Conservation (phyloP, 2,113 vertebrate species). For the Aphelocoma coerulescens region DNA sequence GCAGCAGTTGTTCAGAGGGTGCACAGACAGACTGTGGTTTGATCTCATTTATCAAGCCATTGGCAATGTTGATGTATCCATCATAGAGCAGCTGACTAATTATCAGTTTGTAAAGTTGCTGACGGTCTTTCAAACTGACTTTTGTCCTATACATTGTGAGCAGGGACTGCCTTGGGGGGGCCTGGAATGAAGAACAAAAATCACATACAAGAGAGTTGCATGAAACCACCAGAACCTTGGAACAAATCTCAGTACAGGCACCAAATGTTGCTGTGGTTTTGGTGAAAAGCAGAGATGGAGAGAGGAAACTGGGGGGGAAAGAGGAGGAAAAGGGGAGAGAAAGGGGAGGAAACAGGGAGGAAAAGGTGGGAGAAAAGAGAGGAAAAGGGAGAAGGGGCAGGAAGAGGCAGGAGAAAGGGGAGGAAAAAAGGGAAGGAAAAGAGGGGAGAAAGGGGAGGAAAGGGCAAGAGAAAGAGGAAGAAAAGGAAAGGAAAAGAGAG, state of each 20-base stretch:
- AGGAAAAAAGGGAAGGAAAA: fast-evolving
- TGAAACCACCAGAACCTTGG: background rate
- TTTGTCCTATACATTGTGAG: conserved; percentile 91
- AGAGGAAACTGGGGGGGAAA: fast-evolving
- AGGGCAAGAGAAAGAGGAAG: background rate
- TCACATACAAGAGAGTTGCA: background rate
- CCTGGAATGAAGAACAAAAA: conserved; percentile 56
- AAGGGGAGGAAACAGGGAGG: background rate
- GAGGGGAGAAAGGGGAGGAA: fast-evolving
- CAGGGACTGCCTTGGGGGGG: conserved; percentile 54
- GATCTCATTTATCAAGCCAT: conserved; percentile 91
- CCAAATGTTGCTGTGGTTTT: background rate
- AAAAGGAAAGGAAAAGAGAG: background rate
- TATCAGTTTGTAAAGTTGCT: conserved; percentile 95
- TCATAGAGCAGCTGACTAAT: conserved; percentile 97
- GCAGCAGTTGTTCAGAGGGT: conserved; percentile 95
- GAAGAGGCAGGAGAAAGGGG: no score
- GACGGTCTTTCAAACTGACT: conserved; percentile 93
- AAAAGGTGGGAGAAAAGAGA: fast-evolving
- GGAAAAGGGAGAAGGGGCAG: background rate
- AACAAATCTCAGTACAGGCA: background rate
- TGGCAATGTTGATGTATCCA: conserved; percentile 95
- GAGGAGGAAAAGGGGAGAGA: no score
- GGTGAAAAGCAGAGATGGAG: background rate
- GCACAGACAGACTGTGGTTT: conserved; percentile 91